Evolutionary conservation across 2,888 invertebrate genomes (phyloP).

Genomic region (Drosophila kokeensis): DNA sequence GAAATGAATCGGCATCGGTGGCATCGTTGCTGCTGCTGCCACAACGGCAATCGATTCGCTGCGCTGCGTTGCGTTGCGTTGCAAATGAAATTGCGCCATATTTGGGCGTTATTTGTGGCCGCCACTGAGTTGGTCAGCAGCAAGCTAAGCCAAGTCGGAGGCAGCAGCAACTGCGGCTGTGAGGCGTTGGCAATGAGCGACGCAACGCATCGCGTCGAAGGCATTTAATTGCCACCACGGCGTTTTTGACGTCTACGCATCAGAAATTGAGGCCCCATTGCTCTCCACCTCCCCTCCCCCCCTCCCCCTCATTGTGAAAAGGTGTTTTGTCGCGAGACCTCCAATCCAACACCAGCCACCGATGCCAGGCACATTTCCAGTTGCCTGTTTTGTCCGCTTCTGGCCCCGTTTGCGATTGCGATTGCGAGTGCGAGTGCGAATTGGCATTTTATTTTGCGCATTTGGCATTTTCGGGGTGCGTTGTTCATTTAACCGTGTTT

Average conservation of each 20-base stretch:
- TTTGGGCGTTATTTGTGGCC: slow-evolving; percentile 79
- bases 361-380: slow-evolving; percentile 10
- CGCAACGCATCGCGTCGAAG: slow-evolving; percentile 30
- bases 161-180: slow-evolving; percentile 3
- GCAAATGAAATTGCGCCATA: slow-evolving; percentile 79
- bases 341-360: slow-evolving; percentile 17
- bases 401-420: background rate
- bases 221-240: slow-evolving; percentile 78
- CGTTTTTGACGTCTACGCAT: slow-evolving; percentile 70
- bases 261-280: slow-evolving; percentile 41
- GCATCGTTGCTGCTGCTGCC: slow-evolving; percentile 31
- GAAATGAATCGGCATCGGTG: slow-evolving; percentile 67
- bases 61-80: slow-evolving; percentile 50
- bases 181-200: slow-evolving; percentile 67
- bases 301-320: slow-evolving; percentile 37
- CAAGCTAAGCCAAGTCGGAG: slow-evolving; percentile 12
- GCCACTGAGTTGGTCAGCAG: slow-evolving; percentile 35
- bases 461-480: slow-evolving; percentile 77
- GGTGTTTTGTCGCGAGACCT: slow-evolving; percentile 70
- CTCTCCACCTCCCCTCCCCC: background rate
- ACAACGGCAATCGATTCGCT: slow-evolving; percentile 66
- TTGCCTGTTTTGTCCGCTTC: slow-evolving; percentile 5
- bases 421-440: slow-evolving; percentile 68
- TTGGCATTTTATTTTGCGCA: slow-evolving; percentile 75
- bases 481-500: slow-evolving; percentile 75